phyloP scores from a whole-genome alignment of 2,113 vertebrate species.

The Daboia siamensis region DNA sequence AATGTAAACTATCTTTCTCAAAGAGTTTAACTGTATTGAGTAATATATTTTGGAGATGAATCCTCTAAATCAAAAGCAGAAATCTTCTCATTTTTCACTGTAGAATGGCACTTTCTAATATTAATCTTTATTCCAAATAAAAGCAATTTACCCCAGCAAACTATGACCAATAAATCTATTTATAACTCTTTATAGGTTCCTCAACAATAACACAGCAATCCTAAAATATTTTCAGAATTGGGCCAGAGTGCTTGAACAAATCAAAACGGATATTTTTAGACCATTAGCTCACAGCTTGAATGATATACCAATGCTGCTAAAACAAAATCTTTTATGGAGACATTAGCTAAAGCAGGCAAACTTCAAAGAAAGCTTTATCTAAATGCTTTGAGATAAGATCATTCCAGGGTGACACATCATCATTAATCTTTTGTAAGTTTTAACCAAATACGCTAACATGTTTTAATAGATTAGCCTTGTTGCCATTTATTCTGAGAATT shows the following conservation, averaged over 20 bases:
- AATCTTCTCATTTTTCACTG: neutral
- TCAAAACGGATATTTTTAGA: neutral
- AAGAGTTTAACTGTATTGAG: neutral
- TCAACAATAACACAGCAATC: slow-evolving; percentile 1
- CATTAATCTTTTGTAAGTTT: slow-evolving; percentile 30
- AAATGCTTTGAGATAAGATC: slow-evolving; percentile 1
- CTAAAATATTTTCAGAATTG: neutral
- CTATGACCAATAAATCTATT: neutral
- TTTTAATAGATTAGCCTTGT: slow-evolving; percentile 27
- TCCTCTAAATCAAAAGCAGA: neutral
- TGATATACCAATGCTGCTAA: neutral
- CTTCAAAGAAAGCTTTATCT: slow-evolving; percentile 22
- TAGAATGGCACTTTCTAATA: neutral
- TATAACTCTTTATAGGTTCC: slow-evolving; percentile 5
- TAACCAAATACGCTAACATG: slow-evolving; percentile 29
- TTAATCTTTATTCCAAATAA: neutral
- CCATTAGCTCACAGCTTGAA: slow-evolving; percentile 15
- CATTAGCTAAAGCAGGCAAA: slow-evolving; percentile 17
- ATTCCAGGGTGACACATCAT: neutral
- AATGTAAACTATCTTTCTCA: neutral
- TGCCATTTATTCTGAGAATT: neutral
- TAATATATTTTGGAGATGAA: neutral
- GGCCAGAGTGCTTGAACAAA: neutral
- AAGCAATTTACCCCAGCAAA: neutral
- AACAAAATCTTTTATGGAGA: slow-evolving; percentile 25